phyloP scores from a whole-genome alignment of 2,797 vertebrate species.

The Limosa lapponica region DNA sequence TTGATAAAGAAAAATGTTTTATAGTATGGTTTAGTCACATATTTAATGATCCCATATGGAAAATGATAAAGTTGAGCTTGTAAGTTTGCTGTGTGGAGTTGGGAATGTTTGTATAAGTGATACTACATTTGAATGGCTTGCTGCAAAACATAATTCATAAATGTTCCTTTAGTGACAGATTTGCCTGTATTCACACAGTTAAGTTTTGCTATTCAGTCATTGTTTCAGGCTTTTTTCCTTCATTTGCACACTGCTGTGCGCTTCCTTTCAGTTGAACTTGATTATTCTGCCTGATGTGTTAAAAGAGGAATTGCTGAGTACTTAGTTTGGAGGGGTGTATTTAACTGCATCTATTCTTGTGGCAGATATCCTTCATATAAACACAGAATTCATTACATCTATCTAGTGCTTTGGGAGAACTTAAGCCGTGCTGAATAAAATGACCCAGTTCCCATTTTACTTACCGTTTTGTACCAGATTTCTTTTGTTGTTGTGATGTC shows the following conservation, averaged over 20 bases:
- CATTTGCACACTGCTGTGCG: constrained; percentile 14
- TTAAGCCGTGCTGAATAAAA: neutral
- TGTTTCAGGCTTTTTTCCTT: constrained; percentile 15
- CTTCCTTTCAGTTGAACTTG: constrained; percentile 59
- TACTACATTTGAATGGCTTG: neutral
- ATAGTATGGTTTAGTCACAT: constrained; percentile 13
- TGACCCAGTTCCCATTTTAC: neutral
- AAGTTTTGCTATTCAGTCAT: constrained; percentile 4
- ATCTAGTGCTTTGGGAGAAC: neutral
- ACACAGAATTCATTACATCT: neutral
- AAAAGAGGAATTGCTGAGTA: constrained; percentile 51
- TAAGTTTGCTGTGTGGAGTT: neutral
- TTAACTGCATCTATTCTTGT: constrained; percentile 17
- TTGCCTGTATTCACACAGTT: neutral
- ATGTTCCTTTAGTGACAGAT: neutral
- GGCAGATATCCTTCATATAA: neutral
- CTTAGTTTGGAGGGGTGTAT: constrained; percentile 18
- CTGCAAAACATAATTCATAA: neutral
- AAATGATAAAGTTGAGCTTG: constrained; percentile 18
- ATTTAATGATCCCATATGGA: constrained; percentile 27
- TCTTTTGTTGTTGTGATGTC: neutral
- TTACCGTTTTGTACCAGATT: neutral
- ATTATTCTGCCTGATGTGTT: constrained; percentile 61
- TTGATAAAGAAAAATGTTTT: neutral
- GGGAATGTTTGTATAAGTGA: neutral